Conservation (phyloP, 2,797 vertebrate species). For the Fistularia commersonii region DNA sequence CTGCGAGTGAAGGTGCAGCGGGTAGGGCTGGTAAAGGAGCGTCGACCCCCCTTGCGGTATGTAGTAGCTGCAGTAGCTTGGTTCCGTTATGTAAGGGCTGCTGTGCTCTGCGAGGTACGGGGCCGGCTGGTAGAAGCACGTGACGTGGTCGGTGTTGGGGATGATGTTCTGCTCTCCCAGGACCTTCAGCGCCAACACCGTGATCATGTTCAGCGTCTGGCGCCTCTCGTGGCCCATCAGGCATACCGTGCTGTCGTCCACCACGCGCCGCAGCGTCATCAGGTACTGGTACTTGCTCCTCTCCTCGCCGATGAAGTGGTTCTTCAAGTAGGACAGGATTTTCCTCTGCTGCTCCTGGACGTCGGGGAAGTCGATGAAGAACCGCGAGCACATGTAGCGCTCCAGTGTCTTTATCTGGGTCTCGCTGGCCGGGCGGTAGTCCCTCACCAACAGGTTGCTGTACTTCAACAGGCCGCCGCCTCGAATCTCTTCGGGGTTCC, state of each 20-base stretch:
- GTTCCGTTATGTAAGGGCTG: constrained; percentile 62
- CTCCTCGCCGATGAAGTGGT: constrained; percentile 96
- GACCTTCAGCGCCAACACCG: constrained; percentile 89
- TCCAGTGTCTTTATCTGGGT: constrained; percentile 91
- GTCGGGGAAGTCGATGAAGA: constrained; percentile 98
- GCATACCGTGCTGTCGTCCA: constrained; percentile 94
- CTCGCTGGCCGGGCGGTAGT: constrained; percentile 89
- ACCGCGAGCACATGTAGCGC: constrained; percentile 98
- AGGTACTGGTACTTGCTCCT: constrained; percentile 97
- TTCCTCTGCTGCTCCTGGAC: constrained; percentile 91
- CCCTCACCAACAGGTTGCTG: constrained; percentile 90
- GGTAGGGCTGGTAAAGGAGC: constrained; percentile 87
- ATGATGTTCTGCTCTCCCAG: constrained; percentile 94
- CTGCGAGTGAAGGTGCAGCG: constrained; percentile 82
- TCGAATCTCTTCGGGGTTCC: constrained; percentile 94
- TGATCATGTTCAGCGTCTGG: constrained; percentile 96
- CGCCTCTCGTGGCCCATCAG: constrained; percentile 91
- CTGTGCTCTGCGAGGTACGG: constrained; percentile 87
- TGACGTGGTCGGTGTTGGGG: constrained; percentile 88
- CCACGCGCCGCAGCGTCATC: constrained; percentile 90
- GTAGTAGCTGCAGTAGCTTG: constrained; percentile 86
- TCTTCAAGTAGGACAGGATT: constrained; percentile 93
- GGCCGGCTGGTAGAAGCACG: constrained; percentile 94
- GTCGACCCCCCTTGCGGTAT: constrained; percentile 82
- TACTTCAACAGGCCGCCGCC: constrained; percentile 96